phyloP scores from a whole-genome alignment of 2,797 vertebrate species.

The Pseudomugil tenellus region DNA sequence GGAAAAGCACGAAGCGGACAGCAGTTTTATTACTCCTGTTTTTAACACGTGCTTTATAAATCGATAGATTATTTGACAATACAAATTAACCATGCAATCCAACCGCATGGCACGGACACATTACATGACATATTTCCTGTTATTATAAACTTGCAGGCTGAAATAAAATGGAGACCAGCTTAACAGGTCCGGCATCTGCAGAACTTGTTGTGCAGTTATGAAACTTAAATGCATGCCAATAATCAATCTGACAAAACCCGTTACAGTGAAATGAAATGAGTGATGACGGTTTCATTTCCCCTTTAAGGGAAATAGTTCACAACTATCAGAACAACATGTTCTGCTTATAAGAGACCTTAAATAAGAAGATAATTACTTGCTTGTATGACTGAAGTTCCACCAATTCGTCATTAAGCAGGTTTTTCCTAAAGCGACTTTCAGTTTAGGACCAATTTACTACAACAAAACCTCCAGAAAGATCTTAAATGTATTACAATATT shows the following conservation, averaged over 20 bases:
- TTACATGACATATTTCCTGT: neutral
- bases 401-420: too few relatives aligned
- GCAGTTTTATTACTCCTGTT: too few relatives aligned
- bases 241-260: neutral
- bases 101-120: too few relatives aligned
- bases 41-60: too few relatives aligned
- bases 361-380: neutral
- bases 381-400: too few relatives aligned
- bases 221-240: neutral
- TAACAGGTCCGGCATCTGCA: neutral
- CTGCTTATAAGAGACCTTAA: neutral
- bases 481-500: too few relatives aligned
- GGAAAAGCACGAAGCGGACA: too few relatives aligned
- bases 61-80: too few relatives aligned
- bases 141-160: neutral
- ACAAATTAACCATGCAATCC: too few relatives aligned
- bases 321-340: neutral
- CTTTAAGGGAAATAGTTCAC: neutral
- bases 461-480: too few relatives aligned
- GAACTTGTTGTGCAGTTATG: neutral
- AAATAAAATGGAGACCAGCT: neutral
- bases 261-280: slow-evolving; percentile 43
- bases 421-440: too few relatives aligned
- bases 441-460: too few relatives aligned
- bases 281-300: slow-evolving; percentile 23